Base-by-base conservation (phyloP, 2,888 invertebrate genomes). In the Octodonta nipae region DNA sequence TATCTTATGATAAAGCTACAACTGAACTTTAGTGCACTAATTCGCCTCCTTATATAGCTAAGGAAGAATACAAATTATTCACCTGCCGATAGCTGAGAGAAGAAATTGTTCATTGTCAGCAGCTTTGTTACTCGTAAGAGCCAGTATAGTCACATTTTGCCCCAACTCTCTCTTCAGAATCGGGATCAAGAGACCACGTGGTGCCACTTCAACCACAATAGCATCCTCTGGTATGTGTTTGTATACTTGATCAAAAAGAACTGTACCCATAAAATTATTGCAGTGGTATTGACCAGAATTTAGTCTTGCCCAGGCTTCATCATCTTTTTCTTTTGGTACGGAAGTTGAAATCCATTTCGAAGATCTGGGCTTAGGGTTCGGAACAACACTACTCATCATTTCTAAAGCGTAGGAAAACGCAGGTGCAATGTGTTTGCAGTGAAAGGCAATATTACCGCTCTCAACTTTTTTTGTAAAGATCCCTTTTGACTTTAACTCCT, bases 271-370 rank as follows among this genome's bases (percentile, higher is more conserved):
- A 13, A 87, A 64, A 55, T 88, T 91, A 54, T 87, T 87, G 2
- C 81, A 80, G 52, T 87, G 86, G 56, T 93, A 93, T 45, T 86
- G 86, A 2, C 91, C 82, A 0, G 87, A 87, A 2, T 77, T 45
- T 11, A 39, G 34, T 40, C 69, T 63, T 0, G 78, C 75, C 16
- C 71, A 66, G 0, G 73, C 60, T 1, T 73, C 68, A 26, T 73
- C 71, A 88, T 87, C 88, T 30, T 75, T 36, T 8, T 26, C 26
- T 26, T 44, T 38, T 1, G 41, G 38, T n/a, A 48, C 70, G 0
- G 89, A 89, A 0, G 86, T 78, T 36, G 87, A 87, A 5, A 92
- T 60, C 93, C 93, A 93, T 37, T 77, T 75, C 0, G 66, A 52
- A 0, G 81, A 76, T 12, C 91, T 69, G 2, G 63, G 57, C 47